Conservation (phyloP, 2,797 vertebrate species). For the Naso thynnoides region DNA sequence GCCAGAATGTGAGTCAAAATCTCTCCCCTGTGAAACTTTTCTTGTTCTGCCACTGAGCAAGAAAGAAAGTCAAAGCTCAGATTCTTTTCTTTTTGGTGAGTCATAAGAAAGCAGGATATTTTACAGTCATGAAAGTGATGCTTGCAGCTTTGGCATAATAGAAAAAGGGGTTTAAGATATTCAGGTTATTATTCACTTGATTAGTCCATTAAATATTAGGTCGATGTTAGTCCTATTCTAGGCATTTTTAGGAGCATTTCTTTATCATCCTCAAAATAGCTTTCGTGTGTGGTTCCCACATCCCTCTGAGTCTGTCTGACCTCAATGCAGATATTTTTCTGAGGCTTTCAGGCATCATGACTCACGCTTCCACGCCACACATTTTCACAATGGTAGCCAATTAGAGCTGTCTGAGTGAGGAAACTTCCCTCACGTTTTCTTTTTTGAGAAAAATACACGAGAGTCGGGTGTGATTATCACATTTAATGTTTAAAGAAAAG, state of each 20-base stretch:
- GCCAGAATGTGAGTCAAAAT: too few relatives aligned
- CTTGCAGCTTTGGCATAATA: background rate
- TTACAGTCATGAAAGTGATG: background rate
- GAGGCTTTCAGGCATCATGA: conserved; percentile 27
- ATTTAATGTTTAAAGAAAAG: background rate
- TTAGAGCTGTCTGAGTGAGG: conserved; percentile 3
- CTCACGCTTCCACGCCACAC: conserved; percentile 20
- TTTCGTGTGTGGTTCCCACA: too few relatives aligned
- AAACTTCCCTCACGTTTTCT: background rate
- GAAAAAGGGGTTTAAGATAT: background rate
- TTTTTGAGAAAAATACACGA: background rate
- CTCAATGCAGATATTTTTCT: conserved; percentile 2
- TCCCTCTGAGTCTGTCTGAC: background rate
- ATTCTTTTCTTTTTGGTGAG: background rate
- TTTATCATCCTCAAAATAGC: background rate
- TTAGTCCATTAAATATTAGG: background rate
- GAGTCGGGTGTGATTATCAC: conserved; percentile 11
- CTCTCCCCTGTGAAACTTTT: too few relatives aligned
- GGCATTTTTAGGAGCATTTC: background rate
- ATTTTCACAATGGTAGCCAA: conserved; percentile 6
- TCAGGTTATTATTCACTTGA: background rate
- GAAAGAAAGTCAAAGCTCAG: too few relatives aligned
- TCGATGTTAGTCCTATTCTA: background rate
- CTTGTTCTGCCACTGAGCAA: too few relatives aligned
- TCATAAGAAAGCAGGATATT: background rate